phyloP scores from a whole-genome alignment of 2,888 invertebrate species.

The Scaptomyza flava region DNA sequence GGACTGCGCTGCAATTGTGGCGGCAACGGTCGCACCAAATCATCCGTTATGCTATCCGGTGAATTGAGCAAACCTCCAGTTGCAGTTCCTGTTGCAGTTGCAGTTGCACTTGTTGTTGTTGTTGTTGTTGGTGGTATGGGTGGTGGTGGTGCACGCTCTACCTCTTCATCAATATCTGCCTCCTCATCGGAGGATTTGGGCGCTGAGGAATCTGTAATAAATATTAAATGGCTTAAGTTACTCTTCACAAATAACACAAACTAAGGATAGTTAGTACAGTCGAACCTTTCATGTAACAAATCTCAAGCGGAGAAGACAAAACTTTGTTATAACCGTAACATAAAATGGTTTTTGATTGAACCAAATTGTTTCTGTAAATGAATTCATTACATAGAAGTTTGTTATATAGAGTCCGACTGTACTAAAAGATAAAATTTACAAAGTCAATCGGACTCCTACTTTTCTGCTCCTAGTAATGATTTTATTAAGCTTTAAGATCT shows the following conservation, averaged over 20 bases:
- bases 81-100: constrained; percentile 47
- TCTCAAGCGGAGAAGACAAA: no score
- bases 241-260: no score
- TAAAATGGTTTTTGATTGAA: no score
- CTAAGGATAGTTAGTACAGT: no score
- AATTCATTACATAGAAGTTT: no score
- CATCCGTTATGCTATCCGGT: constrained; percentile 88
- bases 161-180: constrained; percentile 76
- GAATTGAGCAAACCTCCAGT: constrained; percentile 87
- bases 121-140: constrained; percentile 21
- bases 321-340: no score
- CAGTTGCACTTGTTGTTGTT: constrained; percentile 3
- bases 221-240: background rate
- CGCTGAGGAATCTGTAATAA: constrained; percentile 85
- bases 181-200: constrained; percentile 86
- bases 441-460: background rate
- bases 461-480: no score
- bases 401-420: no score
- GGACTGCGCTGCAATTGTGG: constrained; percentile 83
- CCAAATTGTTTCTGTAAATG: no score
- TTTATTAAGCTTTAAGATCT: background rate
- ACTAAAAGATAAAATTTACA: no score
- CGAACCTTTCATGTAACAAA: no score
- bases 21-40: constrained; percentile 84
- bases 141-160: constrained; percentile 39